Conservation (phyloP, 2,113 vertebrate genomes). For the Romanogobio albipinnatus region DNA sequence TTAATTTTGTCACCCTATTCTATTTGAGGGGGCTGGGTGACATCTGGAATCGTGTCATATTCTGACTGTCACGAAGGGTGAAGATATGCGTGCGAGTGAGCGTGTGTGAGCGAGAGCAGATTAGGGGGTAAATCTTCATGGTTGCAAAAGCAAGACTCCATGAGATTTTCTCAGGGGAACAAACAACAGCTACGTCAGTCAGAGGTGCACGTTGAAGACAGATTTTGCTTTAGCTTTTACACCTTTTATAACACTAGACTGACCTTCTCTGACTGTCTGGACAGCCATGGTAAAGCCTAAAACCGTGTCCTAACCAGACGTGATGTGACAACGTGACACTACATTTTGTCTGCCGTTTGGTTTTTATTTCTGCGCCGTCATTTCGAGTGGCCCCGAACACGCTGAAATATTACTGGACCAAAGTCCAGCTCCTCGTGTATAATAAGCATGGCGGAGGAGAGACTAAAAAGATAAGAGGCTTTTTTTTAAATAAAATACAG, state of each 20-base stretch:
- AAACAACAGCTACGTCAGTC: slow-evolving; percentile 28
- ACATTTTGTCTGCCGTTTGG: not conserved
- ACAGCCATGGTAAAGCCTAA: not conserved
- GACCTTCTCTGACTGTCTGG: slow-evolving; percentile 39
- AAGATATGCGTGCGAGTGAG: not conserved
- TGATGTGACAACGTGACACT: not conserved
- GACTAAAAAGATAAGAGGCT: not conserved
- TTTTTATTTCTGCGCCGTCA: not conserved
- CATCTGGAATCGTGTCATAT: slow-evolving; percentile 43
- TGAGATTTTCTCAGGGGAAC: slow-evolving; percentile 41
- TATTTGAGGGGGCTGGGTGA: slow-evolving; percentile 43
- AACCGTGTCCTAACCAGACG: not conserved
- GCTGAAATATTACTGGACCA: not conserved
- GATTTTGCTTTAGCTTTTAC: slow-evolving; percentile 48
- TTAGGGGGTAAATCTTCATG: slow-evolving; percentile 32
- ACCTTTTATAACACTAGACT: slow-evolving; percentile 47
- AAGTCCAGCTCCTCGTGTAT: not conserved
- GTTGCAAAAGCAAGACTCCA: slow-evolving; percentile 46
- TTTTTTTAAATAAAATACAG: not conserved
- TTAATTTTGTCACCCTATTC: slow-evolving; percentile 61
- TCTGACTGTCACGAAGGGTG: slow-evolving; percentile 25
- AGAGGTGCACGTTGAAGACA: slow-evolving; percentile 1
- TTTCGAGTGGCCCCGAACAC: not conserved
- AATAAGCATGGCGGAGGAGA: not conserved
- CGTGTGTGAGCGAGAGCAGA: slow-evolving; percentile 7